phyloP scores from a whole-genome alignment of 1,140 invertebrate species.

The Nasonia longicornis region DNA sequence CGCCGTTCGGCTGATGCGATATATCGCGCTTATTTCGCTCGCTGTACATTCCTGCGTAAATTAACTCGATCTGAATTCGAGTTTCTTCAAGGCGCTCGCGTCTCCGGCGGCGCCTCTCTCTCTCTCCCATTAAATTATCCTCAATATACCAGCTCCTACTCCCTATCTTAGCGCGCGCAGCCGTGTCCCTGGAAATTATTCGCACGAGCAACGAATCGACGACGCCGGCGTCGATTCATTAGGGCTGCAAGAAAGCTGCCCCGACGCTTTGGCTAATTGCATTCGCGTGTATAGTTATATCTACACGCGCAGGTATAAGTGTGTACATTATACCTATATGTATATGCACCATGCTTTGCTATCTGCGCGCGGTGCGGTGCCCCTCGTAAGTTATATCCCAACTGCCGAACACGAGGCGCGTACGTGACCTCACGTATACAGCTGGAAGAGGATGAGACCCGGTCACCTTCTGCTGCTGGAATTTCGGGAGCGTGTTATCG shows the following conservation, averaged over 20 bases:
- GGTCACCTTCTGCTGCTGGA: neutral
- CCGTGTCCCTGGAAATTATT: constrained; percentile 17
- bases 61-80: no score
- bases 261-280: constrained; percentile 9
- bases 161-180: neutral
- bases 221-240: constrained; percentile 9
- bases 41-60: no score
- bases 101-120: no score
- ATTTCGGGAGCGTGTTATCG: neutral
- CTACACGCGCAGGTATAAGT: no score
- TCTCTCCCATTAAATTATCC: neutral
- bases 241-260: neutral
- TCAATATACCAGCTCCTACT: neutral
- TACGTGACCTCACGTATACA: neutral
- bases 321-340: no score
- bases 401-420: neutral
- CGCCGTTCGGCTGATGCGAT: no score
- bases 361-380: neutral
- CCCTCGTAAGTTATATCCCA: neutral
- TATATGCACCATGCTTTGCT: neutral
- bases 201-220: constrained; percentile 16
- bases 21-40: no score
- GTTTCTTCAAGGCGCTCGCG: no score
- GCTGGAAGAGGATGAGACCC: no score
- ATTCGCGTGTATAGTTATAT: neutral